Percentiles rank a stretch among this genome's conserved stretches.
Evolutionary conservation across 2,888 invertebrate genomes (phyloP).

Genomic region (Eustalomyia histrio): DNA sequence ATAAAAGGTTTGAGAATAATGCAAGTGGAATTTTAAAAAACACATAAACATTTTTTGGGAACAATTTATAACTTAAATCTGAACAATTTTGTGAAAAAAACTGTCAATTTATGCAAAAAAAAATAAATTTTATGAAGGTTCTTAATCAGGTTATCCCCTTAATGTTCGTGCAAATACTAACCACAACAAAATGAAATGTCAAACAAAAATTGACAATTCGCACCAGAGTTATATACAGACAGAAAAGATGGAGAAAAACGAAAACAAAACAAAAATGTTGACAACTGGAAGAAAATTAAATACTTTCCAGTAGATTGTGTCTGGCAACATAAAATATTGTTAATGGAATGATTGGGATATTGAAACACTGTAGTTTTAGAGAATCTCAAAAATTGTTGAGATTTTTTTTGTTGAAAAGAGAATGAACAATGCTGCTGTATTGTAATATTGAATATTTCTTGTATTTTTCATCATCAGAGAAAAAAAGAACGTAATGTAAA

Average conservation of each 20-base stretch:
- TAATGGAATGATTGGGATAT: constrained; percentile 47
- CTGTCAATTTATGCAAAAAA: no score
- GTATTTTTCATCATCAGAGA: constrained; percentile 23
- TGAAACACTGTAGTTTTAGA: constrained; percentile 40
- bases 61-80: no score
- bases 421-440: constrained; percentile 38
- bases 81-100: no score
- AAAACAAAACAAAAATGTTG: constrained; percentile 41
- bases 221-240: background rate
- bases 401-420: constrained; percentile 40
- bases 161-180: background rate
- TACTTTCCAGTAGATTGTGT: constrained; percentile 36
- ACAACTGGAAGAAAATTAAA: constrained; percentile 49
- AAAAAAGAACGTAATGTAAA: constrained; percentile 37
- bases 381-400: constrained; percentile 34
- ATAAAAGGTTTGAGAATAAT: no score
- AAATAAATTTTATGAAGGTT: no score
- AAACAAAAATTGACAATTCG: constrained; percentile 20
- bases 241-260: constrained; percentile 5
- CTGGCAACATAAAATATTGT: constrained; percentile 16
- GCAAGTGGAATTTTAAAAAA: no score
- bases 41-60: no score
- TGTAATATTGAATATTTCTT: constrained; percentile 21
- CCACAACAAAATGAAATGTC: constrained; percentile 41
- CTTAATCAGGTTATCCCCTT: no score